Evolutionary conservation across 53 echinoderm and acorn worm species (phyloP), one percentile per base, ranked within the genome.

Genomic region (Holothuria leucospilota): DNA sequence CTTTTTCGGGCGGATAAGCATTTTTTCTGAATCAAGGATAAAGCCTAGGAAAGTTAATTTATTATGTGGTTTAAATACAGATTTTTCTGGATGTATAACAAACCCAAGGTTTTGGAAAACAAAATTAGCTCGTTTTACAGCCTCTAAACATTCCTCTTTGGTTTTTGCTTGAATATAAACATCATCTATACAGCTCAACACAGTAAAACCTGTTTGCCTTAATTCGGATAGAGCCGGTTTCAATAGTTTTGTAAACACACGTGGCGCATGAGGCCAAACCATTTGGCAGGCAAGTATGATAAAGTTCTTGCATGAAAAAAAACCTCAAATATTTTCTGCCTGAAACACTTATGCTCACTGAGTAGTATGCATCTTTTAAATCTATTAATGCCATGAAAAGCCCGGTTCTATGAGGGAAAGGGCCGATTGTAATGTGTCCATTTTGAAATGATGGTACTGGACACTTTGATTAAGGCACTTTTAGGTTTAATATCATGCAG

Each of bases 301-400:
- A 72, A 13, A 72, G 39, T 29, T 72, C 42, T 39, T 39, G 38
- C 42, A 39, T 72, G 12, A 70, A 11, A 72, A 6, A 72, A 72
- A 72, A 72, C 41, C 72, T 72, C 72, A 72, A 30, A 30, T 39
- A 72, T 38, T 34, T 72, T 72, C 72, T 72, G 42, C 72, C 30
- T 65, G 66, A 23, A 29, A 20, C 25, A 65, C 66, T 18, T 65
- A 21, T 65, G 40, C 7, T 4, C 4, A 5, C n/a, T n/a, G n/a
- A n/a, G n/a, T n/a, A n/a, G n/a, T n/a, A n/a, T n/a, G n/a, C n/a
- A n/a, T n/a, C n/a, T n/a, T n/a, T n/a, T n/a, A n/a, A n/a, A n/a
- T n/a, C n/a, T n/a, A n/a, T n/a, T n/a, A n/a, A n/a, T n/a, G 40
- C 40, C 40, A 40, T 40, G 40, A 40, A 40, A 40, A 40, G 40